A percentile compares a stretch with the other conserved stretches of the same genome.
Conservation (phyloP, 2,797 vertebrate genomes). For the Micromesistius poutassou region DNA sequence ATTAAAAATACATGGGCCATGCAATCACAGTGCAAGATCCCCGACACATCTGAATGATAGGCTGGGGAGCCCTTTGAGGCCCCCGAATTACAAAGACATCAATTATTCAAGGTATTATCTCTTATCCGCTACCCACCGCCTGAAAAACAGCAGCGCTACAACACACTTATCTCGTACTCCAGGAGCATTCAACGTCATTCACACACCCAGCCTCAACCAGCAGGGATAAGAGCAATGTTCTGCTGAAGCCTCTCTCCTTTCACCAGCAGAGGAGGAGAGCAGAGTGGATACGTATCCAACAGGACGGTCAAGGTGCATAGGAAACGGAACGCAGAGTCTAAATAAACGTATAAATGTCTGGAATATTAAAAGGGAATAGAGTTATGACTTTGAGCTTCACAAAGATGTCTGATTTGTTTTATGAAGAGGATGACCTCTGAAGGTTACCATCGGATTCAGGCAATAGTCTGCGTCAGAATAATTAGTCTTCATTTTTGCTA, state of each 20-base stretch:
- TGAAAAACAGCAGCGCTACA: constrained; percentile 58
- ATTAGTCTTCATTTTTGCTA: constrained; percentile 25
- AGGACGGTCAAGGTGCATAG: constrained; percentile 29
- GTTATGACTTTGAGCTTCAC: constrained; percentile 27
- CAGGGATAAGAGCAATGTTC: constrained; percentile 49
- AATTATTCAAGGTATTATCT: constrained; percentile 73
- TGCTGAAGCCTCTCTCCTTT: constrained; percentile 24
- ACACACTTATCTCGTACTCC: constrained; percentile 54
- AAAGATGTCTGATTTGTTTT: constrained; percentile 22
- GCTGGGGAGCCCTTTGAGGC: constrained; percentile 58
- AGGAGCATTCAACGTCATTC: constrained; percentile 53
- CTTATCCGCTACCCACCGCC: constrained; percentile 26
- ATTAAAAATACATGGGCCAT: constrained; percentile 67
- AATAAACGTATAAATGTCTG: constrained; percentile 36
- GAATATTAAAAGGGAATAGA: constrained; percentile 21
- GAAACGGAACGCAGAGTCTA: not conserved
- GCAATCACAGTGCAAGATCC: constrained; percentile 51
- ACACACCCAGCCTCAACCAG: constrained; percentile 39
- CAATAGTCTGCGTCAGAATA: constrained; percentile 21
- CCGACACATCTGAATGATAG: constrained; percentile 65
- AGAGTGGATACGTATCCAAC: constrained; percentile 23
- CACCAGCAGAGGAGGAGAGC: not conserved
- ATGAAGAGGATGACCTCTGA: constrained; percentile 34
- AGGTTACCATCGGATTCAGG: constrained; percentile 21
- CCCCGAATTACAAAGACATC: constrained; percentile 58